Evolutionary conservation across 2,113 vertebrate species (phyloP).

Genomic region (Anhinga anhinga): DNA sequence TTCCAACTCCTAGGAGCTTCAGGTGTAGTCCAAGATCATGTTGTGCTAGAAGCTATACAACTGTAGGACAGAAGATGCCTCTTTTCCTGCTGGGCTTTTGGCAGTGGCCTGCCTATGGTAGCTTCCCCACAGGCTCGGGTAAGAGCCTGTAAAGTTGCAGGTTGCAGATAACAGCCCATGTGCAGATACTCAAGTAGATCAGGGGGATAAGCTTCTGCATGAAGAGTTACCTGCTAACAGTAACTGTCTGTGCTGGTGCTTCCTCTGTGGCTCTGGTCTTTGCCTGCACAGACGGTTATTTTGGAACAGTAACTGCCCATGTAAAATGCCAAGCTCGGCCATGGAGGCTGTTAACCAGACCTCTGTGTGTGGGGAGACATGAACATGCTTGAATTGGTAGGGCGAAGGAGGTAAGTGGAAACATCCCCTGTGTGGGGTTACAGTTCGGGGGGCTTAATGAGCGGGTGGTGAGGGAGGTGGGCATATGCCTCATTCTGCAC

Average conservation of each 20-base stretch:
- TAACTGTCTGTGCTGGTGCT: rapidly evolving
- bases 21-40: background rate
- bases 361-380: rapidly evolving
- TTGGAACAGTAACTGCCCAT: too few species aligned
- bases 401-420: background rate
- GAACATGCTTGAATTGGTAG: background rate
- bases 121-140: background rate
- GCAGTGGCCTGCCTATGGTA: background rate
- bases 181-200: rapidly evolving
- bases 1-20: background rate
- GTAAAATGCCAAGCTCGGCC: background rate
- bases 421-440: rapidly evolving
- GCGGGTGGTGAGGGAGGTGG: background rate
- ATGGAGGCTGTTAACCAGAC: background rate
- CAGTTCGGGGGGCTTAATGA: background rate
- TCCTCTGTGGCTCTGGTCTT: background rate
- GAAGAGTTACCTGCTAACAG: background rate
- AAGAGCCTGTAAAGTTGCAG: background rate
- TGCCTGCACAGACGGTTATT: background rate
- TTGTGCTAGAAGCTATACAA: background rate
- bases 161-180: background rate
- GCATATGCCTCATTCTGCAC: background rate
- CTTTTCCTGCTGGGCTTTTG: background rate
- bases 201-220: background rate
- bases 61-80: background rate